A percentile compares a stretch with the other conserved stretches of the same genome.
Evolutionary conservation across 2,888 invertebrate species (phyloP).

Genomic region (Dastarcus helophoroides): DNA sequence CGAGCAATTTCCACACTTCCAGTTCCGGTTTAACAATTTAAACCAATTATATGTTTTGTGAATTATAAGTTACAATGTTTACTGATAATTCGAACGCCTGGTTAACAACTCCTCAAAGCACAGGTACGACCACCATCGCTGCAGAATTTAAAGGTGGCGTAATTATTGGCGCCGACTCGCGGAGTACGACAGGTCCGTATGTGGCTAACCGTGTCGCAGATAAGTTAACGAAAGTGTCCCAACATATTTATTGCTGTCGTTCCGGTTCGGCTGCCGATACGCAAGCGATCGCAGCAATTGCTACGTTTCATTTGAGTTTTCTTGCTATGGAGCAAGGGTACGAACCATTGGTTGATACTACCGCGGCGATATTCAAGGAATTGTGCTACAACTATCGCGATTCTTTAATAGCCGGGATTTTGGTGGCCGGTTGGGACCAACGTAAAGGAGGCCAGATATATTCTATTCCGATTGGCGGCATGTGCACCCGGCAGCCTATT

Average conservation of each 20-base stretch:
- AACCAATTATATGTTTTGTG: too few relatives aligned
- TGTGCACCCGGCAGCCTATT: conserved; percentile 77
- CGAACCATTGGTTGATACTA: conserved; percentile 77
- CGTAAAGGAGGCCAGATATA: conserved; percentile 74
- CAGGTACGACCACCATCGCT: conserved; percentile 97
- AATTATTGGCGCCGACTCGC: conserved; percentile 95
- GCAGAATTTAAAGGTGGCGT: conserved; percentile 93
- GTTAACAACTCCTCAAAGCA: too few relatives aligned
- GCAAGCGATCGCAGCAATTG: conserved; percentile 94
- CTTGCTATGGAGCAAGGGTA: conserved; percentile 74
- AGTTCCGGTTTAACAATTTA: too few relatives aligned
- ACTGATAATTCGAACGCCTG: too few relatives aligned
- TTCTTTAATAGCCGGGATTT: conserved; percentile 82
- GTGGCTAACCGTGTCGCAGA: conserved; percentile 94
- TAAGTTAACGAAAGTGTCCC: conserved; percentile 88
- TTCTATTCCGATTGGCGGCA: conserved; percentile 63
- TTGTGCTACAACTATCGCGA: conserved; percentile 95
- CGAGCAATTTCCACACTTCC: too few relatives aligned
- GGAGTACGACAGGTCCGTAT: conserved; percentile 89
- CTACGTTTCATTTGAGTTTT: conserved; percentile 81
- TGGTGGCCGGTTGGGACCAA: conserved; percentile 96
- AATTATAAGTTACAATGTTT: too few relatives aligned
- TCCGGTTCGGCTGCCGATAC: conserved; percentile 99
- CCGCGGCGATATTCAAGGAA: conserved; percentile 86
- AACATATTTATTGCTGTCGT: conserved; percentile 92